Evolutionary conservation across 2,888 invertebrate species (phyloP).

Genomic region (Melieria omissa): DNA sequence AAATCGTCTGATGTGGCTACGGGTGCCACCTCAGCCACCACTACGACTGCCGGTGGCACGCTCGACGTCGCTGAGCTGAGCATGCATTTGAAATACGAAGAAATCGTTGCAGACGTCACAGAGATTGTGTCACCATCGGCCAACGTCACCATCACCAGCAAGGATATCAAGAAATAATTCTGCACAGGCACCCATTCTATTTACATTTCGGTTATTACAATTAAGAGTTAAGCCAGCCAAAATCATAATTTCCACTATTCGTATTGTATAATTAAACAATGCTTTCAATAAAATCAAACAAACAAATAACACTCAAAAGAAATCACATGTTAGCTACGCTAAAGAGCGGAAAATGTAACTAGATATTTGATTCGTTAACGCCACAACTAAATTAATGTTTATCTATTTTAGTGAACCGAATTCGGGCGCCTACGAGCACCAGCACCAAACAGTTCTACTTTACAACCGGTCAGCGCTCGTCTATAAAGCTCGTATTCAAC

Average conservation of each 20-base stretch:
- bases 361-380: no score
- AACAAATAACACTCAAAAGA: no score
- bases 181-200: no score
- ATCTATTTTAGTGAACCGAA: neutral
- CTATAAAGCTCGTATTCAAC: slow-evolving; percentile 59
- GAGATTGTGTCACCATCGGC: slow-evolving; percentile 53
- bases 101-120: slow-evolving; percentile 64
- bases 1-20: slow-evolving; percentile 26
- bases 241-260: no score
- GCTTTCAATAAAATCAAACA: no score
- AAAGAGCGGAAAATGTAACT: no score
- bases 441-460: slow-evolving; percentile 50
- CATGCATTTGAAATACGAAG: slow-evolving; percentile 64
- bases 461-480: slow-evolving; percentile 61
- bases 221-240: no score
- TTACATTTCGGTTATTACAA: no score
- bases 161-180: slow-evolving; percentile 21
- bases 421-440: neutral
- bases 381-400: neutral
- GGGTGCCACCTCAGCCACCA: slow-evolving; percentile 7
- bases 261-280: no score
- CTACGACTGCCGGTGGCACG: slow-evolving; percentile 38
- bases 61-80: slow-evolving; percentile 52
- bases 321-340: no score
- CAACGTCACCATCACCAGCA: slow-evolving; percentile 33